Evolutionary conservation across 1,140 invertebrate genomes (phyloP).

Genomic region (Neodiprion lecontei): DNA sequence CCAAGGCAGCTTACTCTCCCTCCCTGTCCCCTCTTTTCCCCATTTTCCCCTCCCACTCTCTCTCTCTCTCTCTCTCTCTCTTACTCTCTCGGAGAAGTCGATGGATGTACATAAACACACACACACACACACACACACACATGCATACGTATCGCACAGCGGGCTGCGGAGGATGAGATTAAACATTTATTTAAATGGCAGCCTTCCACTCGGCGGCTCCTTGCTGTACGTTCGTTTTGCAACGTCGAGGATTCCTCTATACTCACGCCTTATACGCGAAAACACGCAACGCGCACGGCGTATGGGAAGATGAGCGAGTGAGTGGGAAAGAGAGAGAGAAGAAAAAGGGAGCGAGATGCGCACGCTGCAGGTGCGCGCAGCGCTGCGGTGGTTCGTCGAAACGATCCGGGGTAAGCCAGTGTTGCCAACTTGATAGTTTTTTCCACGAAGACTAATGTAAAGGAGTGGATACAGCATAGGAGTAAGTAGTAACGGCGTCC

Average conservation of each 20-base stretch:
- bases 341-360: neutral
- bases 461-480: no score
- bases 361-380: neutral
- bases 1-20: conserved; percentile 26
- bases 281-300: neutral
- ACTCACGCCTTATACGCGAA: neutral
- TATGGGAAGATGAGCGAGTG: neutral
- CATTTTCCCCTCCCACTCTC: conserved; percentile 15
- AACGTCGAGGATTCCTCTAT: neutral
- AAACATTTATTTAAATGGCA: conserved; percentile 63
- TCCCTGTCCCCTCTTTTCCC: conserved; percentile 29
- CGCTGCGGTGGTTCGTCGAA: neutral
- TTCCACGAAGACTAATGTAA: no score
- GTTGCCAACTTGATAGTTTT: no score
- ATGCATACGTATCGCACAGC: neutral
- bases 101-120: conserved; percentile 27
- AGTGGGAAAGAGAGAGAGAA: neutral
- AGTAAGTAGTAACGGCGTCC: no score
- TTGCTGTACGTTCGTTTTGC: neutral
- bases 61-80: conserved; percentile 14
- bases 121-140: no score
- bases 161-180: conserved; percentile 48
- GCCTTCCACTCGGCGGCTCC: conserved; percentile 32
- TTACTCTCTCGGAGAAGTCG: conserved; percentile 18
- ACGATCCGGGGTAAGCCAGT: neutral